Percentiles rank a stretch among this genome's conserved stretches.
These are phyloP conservation scores for Listronotus oregonensis DNA, from an alignment of 1,140 invertebrate genomes.

Conservation along the genomic window DNA sequence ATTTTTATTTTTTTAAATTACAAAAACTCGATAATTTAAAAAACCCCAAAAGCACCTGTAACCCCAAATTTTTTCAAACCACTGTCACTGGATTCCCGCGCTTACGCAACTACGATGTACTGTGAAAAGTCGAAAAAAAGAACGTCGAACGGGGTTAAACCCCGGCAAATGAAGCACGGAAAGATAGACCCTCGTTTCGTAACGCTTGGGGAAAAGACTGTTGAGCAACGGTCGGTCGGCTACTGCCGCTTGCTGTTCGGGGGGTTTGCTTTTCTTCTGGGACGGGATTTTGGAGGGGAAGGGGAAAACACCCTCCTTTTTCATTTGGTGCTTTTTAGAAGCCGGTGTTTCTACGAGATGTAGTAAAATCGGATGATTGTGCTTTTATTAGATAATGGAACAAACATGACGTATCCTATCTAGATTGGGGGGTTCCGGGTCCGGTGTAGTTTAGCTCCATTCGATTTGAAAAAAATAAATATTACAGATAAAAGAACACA, in stretches of 20 bases:
- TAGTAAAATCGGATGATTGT: background rate
- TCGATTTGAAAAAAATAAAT: too few relatives aligned
- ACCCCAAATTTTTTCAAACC: constrained; percentile 16
- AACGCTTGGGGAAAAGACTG: background rate
- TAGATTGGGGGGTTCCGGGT: too few relatives aligned
- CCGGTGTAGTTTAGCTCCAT: too few relatives aligned
- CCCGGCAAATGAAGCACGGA: constrained; percentile 4
- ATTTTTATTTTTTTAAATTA: too few relatives aligned
- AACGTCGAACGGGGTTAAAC: constrained; percentile 15
- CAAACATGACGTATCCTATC: too few relatives aligned
- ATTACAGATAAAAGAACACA: too few relatives aligned
- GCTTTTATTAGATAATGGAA: too few relatives aligned
- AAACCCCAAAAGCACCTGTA: background rate
- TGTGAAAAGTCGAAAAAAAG: constrained; percentile 15
- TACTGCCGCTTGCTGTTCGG: constrained; percentile 14
- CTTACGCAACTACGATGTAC: constrained; percentile 22
- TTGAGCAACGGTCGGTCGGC: constrained; percentile 2
- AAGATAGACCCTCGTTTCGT: too few relatives aligned
- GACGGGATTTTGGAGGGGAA: constrained; percentile 17
- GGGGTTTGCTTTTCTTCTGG: constrained; percentile 2
- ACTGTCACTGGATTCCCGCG: constrained; percentile 25
- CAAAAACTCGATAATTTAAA: too few relatives aligned
- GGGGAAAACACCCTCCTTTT: constrained; percentile 7
- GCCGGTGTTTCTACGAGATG: constrained; percentile 8
- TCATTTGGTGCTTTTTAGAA: constrained; percentile 7